Base-by-base conservation (phyloP, 35 echinoderm and acorn worm genomes). In the Stichopus chloronotus region DNA sequence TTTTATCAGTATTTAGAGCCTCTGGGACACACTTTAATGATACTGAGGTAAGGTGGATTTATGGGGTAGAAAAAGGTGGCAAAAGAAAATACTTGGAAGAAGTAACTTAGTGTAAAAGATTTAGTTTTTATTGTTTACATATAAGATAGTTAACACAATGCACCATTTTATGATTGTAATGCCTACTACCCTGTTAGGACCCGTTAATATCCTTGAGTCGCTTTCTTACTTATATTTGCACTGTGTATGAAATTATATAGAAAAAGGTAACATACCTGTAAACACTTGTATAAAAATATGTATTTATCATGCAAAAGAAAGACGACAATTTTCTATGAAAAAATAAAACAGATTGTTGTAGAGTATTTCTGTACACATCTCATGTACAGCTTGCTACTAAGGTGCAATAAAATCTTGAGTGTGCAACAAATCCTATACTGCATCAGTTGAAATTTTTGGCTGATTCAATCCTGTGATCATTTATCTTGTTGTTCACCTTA, bases 311-410 rank as follows among this genome's bases (percentile, higher is more conserved):
- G 87, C 57, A 58, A 89, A 43, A 89, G 30, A 52, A 74, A n/a
- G 69, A 89, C 24, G 59, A 89, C 59, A 89, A 71, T 89, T 89
- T 89, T 89, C 22, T 89, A 89, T 89, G 87, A 89, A 89, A 63
- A 65, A 65, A 43, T 43, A 65, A 10, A 5, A 65, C 19, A 63
- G 87, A 88, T 59, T 88, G 86, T 57, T 88, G 86, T 89, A 89
- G 87, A 89, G 86, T 88, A 88, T 89, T 71, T 89, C 87, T 89
- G 87, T 89, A 89, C 87, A 89, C 87, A 89, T 89, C 87, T 71
- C 58, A 60, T 89, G 87, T 89, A 89, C 87, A 89, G 87, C 87
- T 71, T 89, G 87, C 87, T 89, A 89, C 87, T 89, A 89, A 89
- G 87, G 87, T 89, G 87, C 87, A 89, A 89, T 89, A 89, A 89